Conservation (phyloP, 2,888 invertebrate species). For the Oscheius sp. region DNA sequence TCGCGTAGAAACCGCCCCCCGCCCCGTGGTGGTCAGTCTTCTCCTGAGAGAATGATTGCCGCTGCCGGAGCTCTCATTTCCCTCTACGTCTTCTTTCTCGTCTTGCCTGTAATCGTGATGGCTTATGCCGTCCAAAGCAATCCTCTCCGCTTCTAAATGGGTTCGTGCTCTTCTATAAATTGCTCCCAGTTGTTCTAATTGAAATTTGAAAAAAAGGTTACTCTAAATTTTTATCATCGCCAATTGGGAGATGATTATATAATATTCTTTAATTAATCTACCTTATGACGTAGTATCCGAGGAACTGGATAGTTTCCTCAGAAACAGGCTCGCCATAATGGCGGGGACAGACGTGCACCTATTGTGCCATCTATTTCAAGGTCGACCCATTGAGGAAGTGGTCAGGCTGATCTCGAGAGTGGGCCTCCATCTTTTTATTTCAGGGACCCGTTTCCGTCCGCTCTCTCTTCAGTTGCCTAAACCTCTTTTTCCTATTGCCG, state of each 20-base stretch:
- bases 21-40: slow-evolving; percentile 8
- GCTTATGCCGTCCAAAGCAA: slow-evolving; percentile 60
- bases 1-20: slow-evolving; percentile 10
- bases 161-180: slow-evolving; percentile 26
- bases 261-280: too few relatives aligned
- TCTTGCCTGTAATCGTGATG: slow-evolving; percentile 66
- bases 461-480: slow-evolving; percentile 96
- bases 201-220: background rate
- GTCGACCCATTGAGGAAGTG: slow-evolving; percentile 3
- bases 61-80: slow-evolving; percentile 68
- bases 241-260: too few relatives aligned
- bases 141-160: slow-evolving; percentile 49
- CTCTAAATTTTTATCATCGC: too few relatives aligned
- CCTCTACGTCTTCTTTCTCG: slow-evolving; percentile 69
- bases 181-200: background rate
- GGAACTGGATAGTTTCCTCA: background rate
- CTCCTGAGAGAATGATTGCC: slow-evolving; percentile 58
- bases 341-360: background rate
- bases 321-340: slow-evolving; percentile 29
- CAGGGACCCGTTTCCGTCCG: slow-evolving; percentile 96
- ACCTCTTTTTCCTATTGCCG: slow-evolving; percentile 95
- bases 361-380: slow-evolving; percentile 17
- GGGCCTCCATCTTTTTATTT: slow-evolving; percentile 49
- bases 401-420: background rate
- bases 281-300: background rate